Evolutionary conservation across 2,113 vertebrate genomes (phyloP).

Genomic region (Phyllostomus hastatus): DNA sequence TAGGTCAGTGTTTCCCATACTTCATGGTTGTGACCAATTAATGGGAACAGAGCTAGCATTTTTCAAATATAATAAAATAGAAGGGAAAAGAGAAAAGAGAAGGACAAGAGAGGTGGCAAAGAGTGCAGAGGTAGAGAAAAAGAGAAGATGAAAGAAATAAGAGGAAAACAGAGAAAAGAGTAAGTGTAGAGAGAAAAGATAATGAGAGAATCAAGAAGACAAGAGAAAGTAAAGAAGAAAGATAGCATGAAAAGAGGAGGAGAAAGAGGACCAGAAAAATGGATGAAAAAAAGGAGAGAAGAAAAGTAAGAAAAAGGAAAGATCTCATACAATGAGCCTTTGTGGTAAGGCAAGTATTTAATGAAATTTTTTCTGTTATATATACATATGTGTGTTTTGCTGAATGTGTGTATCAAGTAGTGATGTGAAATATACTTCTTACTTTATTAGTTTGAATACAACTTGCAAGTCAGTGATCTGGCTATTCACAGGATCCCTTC

Average conservation of each 20-base stretch:
- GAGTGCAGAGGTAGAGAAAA: not conserved
- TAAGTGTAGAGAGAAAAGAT: not conserved
- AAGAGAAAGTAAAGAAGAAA: not conserved
- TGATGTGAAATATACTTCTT: not conserved
- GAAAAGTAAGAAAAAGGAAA: not conserved
- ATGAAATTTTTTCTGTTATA: not conserved
- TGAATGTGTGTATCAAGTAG: too few species aligned
- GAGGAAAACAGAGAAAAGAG: not conserved
- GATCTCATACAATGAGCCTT: not conserved
- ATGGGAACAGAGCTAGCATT: not conserved
- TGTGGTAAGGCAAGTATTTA: not conserved
- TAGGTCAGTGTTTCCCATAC: not conserved
- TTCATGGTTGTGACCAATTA: not conserved
- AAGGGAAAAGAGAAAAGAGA: not conserved
- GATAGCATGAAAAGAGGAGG: not conserved
- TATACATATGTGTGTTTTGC: not conserved
- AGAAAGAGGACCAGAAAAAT: not conserved
- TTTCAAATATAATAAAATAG: not conserved
- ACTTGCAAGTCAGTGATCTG: not conserved
- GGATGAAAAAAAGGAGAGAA: not conserved
- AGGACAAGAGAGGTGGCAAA: not conserved
- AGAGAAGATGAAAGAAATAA: not conserved
- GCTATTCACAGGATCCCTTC: not conserved
- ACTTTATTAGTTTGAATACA: not conserved
- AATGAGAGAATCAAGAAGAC: not conserved